These are phyloP conservation scores for Terebella lapidaria DNA, from an alignment of 2,888 invertebrate species.

Conservation along the genomic window DNA sequence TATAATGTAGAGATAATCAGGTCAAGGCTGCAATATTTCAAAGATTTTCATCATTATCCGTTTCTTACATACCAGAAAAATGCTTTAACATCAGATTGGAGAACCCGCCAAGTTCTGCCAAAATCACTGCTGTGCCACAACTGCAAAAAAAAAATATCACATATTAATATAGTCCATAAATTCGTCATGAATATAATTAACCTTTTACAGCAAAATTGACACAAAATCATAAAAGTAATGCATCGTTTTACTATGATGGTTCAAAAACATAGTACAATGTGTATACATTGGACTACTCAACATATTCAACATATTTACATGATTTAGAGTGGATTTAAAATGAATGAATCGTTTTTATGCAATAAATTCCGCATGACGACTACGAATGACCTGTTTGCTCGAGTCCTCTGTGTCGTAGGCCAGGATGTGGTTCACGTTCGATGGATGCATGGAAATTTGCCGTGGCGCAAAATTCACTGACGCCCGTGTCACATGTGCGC, in stretches of 20 bases:
- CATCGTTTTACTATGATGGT: too few relatives aligned
- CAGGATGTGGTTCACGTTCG: slow-evolving; percentile 66
- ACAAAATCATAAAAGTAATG: too few relatives aligned
- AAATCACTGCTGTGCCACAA: slow-evolving; percentile 73
- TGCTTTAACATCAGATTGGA: slow-evolving; percentile 72
- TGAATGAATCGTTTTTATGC: too few relatives aligned
- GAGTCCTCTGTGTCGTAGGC: slow-evolving; percentile 70
- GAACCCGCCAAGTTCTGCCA: slow-evolving; percentile 66
- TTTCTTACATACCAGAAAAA: slow-evolving; percentile 66
- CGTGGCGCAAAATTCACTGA: slow-evolving; percentile 71
- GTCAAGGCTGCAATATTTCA: too few relatives aligned
- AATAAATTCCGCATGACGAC: background rate
- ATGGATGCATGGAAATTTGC: slow-evolving; percentile 72
- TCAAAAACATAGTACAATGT: too few relatives aligned
- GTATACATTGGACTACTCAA: too few relatives aligned
- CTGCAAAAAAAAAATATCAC: slow-evolving; percentile 54
- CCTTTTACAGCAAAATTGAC: background rate
- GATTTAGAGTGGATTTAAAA: too few relatives aligned
- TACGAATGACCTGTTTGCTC: slow-evolving; percentile 56
- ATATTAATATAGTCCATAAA: too few relatives aligned
- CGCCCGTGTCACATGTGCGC: slow-evolving; percentile 63
- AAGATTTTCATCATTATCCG: too few relatives aligned
- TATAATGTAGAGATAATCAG: too few relatives aligned
- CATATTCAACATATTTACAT: too few relatives aligned
- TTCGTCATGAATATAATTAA: too few relatives aligned